Evolutionary conservation across 2,113 vertebrate genomes (phyloP).

Genomic region (Ploceus nigricollis): DNA sequence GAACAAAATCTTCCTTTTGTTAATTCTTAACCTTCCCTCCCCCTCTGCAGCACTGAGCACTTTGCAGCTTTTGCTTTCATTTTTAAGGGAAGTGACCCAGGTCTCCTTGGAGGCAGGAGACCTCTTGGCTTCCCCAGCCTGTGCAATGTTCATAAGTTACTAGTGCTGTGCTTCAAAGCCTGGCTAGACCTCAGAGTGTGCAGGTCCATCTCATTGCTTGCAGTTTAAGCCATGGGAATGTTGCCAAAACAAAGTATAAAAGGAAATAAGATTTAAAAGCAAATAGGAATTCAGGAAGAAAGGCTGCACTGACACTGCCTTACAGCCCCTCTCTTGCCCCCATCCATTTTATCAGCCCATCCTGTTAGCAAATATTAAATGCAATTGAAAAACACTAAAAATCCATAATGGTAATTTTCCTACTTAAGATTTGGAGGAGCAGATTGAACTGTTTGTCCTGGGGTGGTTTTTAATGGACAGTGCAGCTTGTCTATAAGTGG

Average conservation of each 20-base stretch:
- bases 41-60: not conserved
- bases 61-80: not conserved
- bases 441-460: not conserved
- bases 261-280: not conserved
- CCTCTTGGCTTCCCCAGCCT: not conserved
- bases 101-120: not conserved
- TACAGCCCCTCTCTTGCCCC: not conserved
- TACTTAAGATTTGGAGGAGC: not conserved
- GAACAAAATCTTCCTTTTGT: not conserved
- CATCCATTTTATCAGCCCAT: not conserved
- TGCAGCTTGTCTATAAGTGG: not conserved
- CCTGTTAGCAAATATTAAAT: not conserved
- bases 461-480: not conserved
- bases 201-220: not conserved
- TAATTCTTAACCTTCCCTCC: not conserved
- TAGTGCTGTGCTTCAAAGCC: not conserved
- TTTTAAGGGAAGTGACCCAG: not conserved
- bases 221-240: not conserved
- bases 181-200: not conserved
- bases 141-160: fast-evolving
- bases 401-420: not conserved
- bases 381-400: not conserved
- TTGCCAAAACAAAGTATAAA: not conserved
- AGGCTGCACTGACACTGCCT: not conserved
- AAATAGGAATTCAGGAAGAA: not conserved